phyloP scores from a whole-genome alignment of 2,113 vertebrate genomes.

The Arizona elegans region DNA sequence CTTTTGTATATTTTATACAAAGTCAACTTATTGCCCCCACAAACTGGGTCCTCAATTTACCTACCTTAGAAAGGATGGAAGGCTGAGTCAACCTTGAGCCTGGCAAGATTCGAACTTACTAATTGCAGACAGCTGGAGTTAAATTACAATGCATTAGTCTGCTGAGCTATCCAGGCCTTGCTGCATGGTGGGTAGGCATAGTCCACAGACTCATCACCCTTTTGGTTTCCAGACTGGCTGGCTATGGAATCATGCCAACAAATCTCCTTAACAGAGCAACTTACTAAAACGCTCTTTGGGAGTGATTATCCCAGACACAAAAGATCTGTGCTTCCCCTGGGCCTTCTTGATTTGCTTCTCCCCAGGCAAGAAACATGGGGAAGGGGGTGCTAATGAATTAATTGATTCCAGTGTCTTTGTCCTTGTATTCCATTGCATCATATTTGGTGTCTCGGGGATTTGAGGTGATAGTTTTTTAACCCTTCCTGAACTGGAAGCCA shows the following conservation, averaged over 20 bases:
- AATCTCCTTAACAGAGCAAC: not conserved
- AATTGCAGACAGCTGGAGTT: no score
- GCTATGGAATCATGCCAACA: not conserved
- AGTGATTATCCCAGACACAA: not conserved
- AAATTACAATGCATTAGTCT: no score
- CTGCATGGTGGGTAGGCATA: no score
- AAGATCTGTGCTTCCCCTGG: not conserved
- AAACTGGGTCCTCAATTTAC: no score
- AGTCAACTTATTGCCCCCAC: no score
- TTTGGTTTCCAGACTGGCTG: not conserved
- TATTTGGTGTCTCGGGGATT: not conserved
- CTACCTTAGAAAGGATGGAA: no score
- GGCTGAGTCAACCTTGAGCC: no score
- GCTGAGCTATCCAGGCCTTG: not conserved
- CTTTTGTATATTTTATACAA: no score
- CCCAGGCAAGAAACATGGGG: not conserved
- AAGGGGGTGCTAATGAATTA: slow-evolving; percentile 13
- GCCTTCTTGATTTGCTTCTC: slow-evolving; percentile 4
- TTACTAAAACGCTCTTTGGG: not conserved
- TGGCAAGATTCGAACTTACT: no score
- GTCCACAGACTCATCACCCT: not conserved
- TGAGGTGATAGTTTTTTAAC: not conserved
- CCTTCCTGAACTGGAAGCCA: not conserved
- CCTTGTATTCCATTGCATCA: slow-evolving; percentile 25
- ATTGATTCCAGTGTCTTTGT: not conserved